These are phyloP conservation scores for Neolamprologus hecqui DNA, from an alignment of 2,113 vertebrate genomes.

Conservation along the genomic window DNA sequence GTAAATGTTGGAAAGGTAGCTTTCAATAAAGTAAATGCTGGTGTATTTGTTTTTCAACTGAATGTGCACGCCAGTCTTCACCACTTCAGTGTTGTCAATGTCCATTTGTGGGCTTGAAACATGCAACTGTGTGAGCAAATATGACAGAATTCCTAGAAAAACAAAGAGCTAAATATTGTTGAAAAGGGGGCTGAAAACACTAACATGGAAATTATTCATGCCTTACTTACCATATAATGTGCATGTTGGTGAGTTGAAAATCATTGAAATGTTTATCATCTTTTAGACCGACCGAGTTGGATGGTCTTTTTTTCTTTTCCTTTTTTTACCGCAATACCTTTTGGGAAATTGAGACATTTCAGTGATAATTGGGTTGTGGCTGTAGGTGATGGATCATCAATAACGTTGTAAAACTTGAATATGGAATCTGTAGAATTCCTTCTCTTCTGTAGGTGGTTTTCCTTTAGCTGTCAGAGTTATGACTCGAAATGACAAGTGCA, in stretches of 20 bases:
- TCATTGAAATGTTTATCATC: background rate
- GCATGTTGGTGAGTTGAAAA: slow-evolving; percentile 2
- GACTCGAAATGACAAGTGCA: background rate
- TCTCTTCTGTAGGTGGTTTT: background rate
- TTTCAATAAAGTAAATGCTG: background rate
- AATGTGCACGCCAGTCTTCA: background rate
- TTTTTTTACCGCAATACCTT: background rate
- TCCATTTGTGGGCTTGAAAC: background rate
- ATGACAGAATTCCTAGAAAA: background rate
- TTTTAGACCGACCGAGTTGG: background rate
- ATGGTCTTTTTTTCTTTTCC: fast-evolving
- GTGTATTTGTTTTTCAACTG: background rate
- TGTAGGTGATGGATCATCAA: background rate
- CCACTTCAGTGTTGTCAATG: background rate
- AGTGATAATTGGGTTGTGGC: fast-evolving
- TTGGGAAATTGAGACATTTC: background rate
- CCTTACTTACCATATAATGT: background rate
- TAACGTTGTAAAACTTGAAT: fast-evolving
- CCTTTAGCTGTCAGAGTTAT: background rate
- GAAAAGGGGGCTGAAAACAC: background rate
- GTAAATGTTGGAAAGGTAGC: slow-evolving; percentile 52
- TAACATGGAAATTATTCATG: background rate
- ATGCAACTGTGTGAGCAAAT: background rate
- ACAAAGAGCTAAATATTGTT: background rate
- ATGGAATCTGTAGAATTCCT: background rate